These are phyloP conservation scores for Drosophila kuntzei DNA, from an alignment of 2,888 invertebrate genomes.

Conservation along the genomic window DNA sequence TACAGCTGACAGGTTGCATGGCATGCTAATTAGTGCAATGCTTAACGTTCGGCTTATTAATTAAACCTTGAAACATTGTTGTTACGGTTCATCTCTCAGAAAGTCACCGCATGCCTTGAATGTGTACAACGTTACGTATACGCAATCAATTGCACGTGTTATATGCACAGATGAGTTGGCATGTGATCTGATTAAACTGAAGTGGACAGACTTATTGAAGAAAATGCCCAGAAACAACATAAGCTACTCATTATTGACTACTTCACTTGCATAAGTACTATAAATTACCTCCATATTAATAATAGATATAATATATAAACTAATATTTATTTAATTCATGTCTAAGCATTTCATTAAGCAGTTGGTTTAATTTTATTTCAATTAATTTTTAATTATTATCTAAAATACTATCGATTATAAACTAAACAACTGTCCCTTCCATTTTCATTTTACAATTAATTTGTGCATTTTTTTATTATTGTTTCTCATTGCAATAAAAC, in stretches of 20 bases:
- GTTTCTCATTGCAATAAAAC: no score
- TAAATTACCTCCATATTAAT: no score
- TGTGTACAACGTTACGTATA: slow-evolving; percentile 32
- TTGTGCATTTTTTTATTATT: no score
- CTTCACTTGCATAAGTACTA: not conserved
- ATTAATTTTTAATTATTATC: not conserved
- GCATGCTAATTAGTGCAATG: slow-evolving; percentile 19
- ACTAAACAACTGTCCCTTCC: not conserved
- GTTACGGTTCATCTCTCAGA: not conserved
- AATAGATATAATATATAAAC: no score
- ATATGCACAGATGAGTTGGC: not conserved
- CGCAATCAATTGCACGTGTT: slow-evolving; percentile 27
- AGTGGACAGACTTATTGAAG: slow-evolving; percentile 9
- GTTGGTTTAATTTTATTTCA: not conserved
- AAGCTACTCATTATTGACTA: not conserved
- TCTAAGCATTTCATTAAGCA: not conserved
- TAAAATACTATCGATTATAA: not conserved
- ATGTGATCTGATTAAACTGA: slow-evolving; percentile 18
- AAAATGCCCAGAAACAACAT: not conserved
- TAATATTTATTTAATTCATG: no score
- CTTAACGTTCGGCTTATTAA: slow-evolving; percentile 18
- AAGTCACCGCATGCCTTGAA: not conserved
- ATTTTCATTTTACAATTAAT: not conserved
- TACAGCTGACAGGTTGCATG: not conserved
- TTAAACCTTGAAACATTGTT: slow-evolving; percentile 19